Conservation (phyloP, 1,140 invertebrate species). For the Archivesica marissinica region DNA sequence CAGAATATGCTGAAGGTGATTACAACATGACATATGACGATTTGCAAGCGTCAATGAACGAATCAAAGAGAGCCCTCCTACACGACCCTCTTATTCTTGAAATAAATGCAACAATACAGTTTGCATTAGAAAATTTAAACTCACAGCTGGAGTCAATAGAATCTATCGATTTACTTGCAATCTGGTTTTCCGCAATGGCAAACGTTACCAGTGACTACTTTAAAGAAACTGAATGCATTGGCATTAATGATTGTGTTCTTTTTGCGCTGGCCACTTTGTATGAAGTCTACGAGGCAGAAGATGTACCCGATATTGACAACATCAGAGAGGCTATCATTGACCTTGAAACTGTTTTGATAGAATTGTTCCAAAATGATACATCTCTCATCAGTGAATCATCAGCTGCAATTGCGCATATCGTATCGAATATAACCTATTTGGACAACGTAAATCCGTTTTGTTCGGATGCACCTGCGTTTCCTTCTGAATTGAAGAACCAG, state of each 20-base stretch:
- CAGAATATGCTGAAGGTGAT: background rate
- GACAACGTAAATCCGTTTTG: slow-evolving; percentile 20
- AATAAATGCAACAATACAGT: background rate
- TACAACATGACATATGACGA: slow-evolving; percentile 37
- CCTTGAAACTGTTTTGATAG: slow-evolving; percentile 16
- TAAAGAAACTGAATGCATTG: background rate
- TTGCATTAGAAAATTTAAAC: background rate
- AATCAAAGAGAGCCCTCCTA: background rate
- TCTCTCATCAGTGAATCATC: background rate
- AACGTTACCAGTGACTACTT: slow-evolving; percentile 31
- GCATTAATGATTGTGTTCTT: slow-evolving; percentile 30
- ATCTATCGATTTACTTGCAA: slow-evolving; percentile 11
- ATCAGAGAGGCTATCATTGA: background rate
- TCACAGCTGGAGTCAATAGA: background rate
- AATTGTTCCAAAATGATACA: slow-evolving; percentile 15
- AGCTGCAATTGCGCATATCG: background rate
- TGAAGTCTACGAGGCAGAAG: background rate
- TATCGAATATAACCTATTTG: background rate
- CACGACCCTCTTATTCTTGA: background rate
- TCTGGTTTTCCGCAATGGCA: slow-evolving; percentile 27
- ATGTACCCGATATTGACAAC: background rate
- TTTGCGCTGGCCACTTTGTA: slow-evolving; percentile 27
- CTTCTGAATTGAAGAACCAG: background rate
- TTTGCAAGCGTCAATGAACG: slow-evolving; percentile 14
- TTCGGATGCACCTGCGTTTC: slow-evolving; percentile 11